These are phyloP conservation scores for Geotrupes spiniger DNA, from an alignment of 2,888 invertebrate species.

Conservation along the genomic window DNA sequence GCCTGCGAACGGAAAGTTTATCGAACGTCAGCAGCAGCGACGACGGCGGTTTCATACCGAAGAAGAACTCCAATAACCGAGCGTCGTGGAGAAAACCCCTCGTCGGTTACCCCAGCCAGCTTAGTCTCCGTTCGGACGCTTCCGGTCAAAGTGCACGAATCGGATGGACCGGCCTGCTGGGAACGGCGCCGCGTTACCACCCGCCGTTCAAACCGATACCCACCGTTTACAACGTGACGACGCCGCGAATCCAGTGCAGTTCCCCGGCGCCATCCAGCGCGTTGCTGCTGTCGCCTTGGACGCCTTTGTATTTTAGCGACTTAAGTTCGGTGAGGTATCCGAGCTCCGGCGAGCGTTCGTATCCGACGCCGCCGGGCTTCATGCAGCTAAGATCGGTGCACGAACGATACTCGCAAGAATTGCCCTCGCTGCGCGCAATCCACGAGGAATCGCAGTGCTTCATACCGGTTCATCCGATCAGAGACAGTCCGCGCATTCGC, in stretches of 20 bases:
- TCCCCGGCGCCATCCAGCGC: slow-evolving; percentile 65
- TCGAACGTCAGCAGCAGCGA: slow-evolving; percentile 67
- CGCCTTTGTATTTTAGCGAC: slow-evolving; percentile 78
- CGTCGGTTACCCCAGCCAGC: slow-evolving; percentile 64
- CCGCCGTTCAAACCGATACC: slow-evolving; percentile 45
- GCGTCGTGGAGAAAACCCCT: slow-evolving; percentile 65
- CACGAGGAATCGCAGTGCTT: slow-evolving; percentile 68
- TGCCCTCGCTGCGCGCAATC: slow-evolving; percentile 68
- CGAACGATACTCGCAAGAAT: slow-evolving; percentile 68
- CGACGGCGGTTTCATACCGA: slow-evolving; percentile 80
- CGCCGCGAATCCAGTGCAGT: slow-evolving; percentile 61
- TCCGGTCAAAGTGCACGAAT: slow-evolving; percentile 57
- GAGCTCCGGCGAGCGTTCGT: slow-evolving; percentile 75
- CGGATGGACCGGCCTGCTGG: slow-evolving; percentile 35
- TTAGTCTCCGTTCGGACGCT: slow-evolving; percentile 66
- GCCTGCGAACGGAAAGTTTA: slow-evolving; percentile 56
- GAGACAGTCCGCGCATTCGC: slow-evolving; percentile 58
- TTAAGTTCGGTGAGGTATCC: slow-evolving; percentile 82
- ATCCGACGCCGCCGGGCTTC: slow-evolving; percentile 72
- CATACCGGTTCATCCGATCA: slow-evolving; percentile 61
- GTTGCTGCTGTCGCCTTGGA: slow-evolving; percentile 61
- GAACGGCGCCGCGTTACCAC: slow-evolving; percentile 38
- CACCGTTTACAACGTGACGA: slow-evolving; percentile 49
- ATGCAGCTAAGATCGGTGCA: slow-evolving; percentile 63
- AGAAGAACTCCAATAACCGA: slow-evolving; percentile 52